Base-by-base conservation (phyloP, 2,888 invertebrate species). In the Agriopis marginaria region DNA sequence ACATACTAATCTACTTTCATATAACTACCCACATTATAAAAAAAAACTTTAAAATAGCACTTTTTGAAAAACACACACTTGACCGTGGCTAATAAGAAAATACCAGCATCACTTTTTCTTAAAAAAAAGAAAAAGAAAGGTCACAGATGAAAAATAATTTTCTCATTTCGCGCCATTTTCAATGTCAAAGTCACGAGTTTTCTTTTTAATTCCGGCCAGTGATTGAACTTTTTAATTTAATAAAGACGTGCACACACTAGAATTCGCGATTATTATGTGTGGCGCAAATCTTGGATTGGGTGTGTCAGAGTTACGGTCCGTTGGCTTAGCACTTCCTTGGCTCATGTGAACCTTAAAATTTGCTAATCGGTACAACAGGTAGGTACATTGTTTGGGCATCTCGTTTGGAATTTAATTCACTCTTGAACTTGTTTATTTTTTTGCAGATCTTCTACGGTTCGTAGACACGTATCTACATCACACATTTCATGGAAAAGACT, bases 251-350 rank as follows among this genome's bases (percentile, higher is more conserved):
- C 81, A 84, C 75, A 73, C 89, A 76, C 86, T 86, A 86, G 80
- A 80, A 79, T 89, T 91, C 85, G 91, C 91, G 82, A 90, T 90
- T 89, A 85, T 67, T n/a, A 70, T 86, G 54, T 93, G 82, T 93
- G 91, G 86, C 86, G 88, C 80, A 87, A 89, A 87, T 83, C 82
- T 82, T 86, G 65, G 23, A 74, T 76, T 87, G 86, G 92, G 92
- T 90, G 92, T 90, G 92, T 78, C 88, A 82, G 76, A 78, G 78
- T 80, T 82, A 86, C 78, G 93, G 86, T 91, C 79, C 82, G 91
- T 59, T 86, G 88, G 45, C 71, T 74, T 82, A 78, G 79, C 79
- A 81, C 86, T 90, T 92, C 91, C 91, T 90, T 86, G 70, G 80
- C 78, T 81, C 83, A 86, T 88, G 90, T 88, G 89, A 89, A 89